phyloP scores from a whole-genome alignment of 1,140 invertebrate species.

The Drosophila miranda region DNA sequence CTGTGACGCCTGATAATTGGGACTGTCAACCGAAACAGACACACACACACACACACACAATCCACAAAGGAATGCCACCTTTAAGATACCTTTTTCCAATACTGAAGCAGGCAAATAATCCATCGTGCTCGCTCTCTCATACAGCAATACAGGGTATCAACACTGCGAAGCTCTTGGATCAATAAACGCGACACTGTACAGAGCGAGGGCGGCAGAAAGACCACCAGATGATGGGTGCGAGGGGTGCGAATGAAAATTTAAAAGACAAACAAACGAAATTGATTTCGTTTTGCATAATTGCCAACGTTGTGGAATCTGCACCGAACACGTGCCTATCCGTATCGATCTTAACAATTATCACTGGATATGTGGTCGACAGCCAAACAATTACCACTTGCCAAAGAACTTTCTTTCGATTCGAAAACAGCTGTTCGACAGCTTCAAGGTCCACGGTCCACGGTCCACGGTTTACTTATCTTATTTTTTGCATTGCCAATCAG shows the following conservation, averaged over 20 bases:
- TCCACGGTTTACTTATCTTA: conserved; percentile 61
- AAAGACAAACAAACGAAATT: conserved; percentile 19
- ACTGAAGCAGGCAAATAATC: too few relatives aligned
- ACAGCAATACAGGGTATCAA: conserved; percentile 7
- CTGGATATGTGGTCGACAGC: conserved; percentile 5
- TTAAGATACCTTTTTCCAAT: not conserved
- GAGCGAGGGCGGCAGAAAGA: conserved; percentile 31
- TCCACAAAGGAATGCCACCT: not conserved
- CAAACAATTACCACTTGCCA: too few relatives aligned
- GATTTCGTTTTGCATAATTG: conserved; percentile 38
- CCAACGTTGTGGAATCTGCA: conserved; percentile 31
- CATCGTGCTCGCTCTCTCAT: too few relatives aligned
- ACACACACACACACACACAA: conserved; percentile 19
- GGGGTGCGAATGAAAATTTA: conserved; percentile 9
- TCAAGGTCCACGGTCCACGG: conserved; percentile 64
- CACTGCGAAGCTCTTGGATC: conserved; percentile 1
- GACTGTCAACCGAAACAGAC: conserved; percentile 55
- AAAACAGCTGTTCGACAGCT: conserved; percentile 68
- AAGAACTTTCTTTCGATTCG: conserved; percentile 38
- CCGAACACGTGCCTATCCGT: conserved; percentile 31
- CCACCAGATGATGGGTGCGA: too few relatives aligned
- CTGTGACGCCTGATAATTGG: conserved; percentile 66
- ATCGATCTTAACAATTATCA: conserved; percentile 39
- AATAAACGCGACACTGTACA: conserved; percentile 15
- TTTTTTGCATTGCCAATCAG: conserved; percentile 48